A percentile compares a stretch with the other conserved stretches of the same genome.
Evolutionary conservation across 2,888 invertebrate species (phyloP).

Genomic region (Omphaloscelis lunosa): DNA sequence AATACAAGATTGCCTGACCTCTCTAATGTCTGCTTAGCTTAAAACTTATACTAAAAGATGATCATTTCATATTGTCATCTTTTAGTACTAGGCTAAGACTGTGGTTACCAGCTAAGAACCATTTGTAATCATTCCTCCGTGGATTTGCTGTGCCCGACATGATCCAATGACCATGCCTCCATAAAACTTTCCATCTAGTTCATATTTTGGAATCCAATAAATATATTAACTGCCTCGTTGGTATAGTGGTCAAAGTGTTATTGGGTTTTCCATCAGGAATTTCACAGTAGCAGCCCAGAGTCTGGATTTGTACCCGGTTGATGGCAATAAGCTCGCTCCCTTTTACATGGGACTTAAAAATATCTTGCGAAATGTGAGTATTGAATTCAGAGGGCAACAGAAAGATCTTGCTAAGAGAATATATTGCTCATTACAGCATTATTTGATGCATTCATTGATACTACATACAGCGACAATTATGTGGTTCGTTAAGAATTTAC

Average conservation of each 20-base stretch:
- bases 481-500: conserved; percentile 3
- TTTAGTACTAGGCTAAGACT: not conserved
- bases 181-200: not conserved
- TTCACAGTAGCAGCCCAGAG: too few relatives aligned
- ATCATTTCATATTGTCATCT: not conserved
- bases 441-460: conserved; percentile 8
- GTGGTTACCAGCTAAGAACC: not conserved
- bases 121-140: not conserved
- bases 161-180: not conserved
- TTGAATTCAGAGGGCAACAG: not conserved
- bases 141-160: not conserved
- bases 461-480: conserved; percentile 12
- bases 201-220: not conserved
- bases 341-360: too few relatives aligned
- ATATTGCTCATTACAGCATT: not conserved
- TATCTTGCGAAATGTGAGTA: too few relatives aligned
- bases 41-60: conserved; percentile 16
- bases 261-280: too few relatives aligned
- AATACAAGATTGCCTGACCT: conserved; percentile 52
- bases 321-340: too few relatives aligned
- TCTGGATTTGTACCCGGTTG: too few relatives aligned
- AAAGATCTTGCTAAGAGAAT: not conserved
- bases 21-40: conserved; percentile 45
- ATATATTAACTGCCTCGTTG: not conserved
- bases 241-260: too few relatives aligned